Percentiles rank a stretch among this genome's conserved stretches.
These are phyloP conservation scores for Eupithecia tripunctaria DNA, from an alignment of 2,888 invertebrate genomes.

Conservation along the genomic window DNA sequence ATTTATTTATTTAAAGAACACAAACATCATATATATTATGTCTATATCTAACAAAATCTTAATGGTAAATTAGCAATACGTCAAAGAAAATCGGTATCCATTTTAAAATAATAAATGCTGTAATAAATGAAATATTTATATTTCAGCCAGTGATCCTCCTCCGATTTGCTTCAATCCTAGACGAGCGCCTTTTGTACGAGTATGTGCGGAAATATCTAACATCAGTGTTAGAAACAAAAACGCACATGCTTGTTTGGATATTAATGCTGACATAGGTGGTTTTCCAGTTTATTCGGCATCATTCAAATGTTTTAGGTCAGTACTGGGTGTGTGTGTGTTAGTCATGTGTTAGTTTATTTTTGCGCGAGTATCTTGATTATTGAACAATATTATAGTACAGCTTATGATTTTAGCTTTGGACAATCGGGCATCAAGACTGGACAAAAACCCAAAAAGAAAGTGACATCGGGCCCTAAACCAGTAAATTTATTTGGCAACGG, in stretches of 20 bases:
- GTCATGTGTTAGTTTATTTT: neutral
- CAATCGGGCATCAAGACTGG: conserved; percentile 76
- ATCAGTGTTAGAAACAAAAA: conserved; percentile 91
- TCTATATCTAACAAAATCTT: too few relatives aligned
- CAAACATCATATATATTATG: too few relatives aligned
- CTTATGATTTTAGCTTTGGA: conserved; percentile 66
- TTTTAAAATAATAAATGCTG: neutral
- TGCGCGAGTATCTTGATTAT: neutral
- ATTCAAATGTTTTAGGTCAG: conserved; percentile 77
- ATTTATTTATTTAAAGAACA: too few relatives aligned
- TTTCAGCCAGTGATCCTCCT: conserved; percentile 89
- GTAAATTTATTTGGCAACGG: conserved; percentile 70
- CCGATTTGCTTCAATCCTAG: conserved; percentile 89
- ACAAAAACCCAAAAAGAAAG: conserved; percentile 69
- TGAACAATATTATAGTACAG: neutral
- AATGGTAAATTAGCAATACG: neutral
- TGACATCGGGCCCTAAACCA: conserved; percentile 71
- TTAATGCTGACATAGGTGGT: conserved; percentile 87
- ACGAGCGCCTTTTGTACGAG: conserved; percentile 87
- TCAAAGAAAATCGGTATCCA: neutral
- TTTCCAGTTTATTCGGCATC: conserved; percentile 84
- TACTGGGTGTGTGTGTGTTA: too few relatives aligned
- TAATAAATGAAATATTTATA: conserved; percentile 1
- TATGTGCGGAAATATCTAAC: conserved; percentile 91
- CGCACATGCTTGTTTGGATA: conserved; percentile 90